Base-by-base conservation (phyloP, 2,797 vertebrate genomes). In the Mastacembelus armatus region DNA sequence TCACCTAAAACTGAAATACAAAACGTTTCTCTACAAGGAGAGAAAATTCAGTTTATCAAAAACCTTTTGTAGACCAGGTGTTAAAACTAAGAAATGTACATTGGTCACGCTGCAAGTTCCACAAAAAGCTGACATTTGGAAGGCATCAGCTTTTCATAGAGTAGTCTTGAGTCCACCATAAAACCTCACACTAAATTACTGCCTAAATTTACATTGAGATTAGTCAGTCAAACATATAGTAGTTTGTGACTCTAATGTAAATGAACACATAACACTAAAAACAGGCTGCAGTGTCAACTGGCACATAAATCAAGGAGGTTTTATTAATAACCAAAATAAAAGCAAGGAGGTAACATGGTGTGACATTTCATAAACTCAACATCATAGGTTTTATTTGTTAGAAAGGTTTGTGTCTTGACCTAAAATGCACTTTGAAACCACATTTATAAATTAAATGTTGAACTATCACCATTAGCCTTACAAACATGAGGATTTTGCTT, bases 381-480 rank as follows among this genome's bases (percentile, higher is more conserved):
- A 3, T 50, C 49, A 26, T 4, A 44, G n/a, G 18, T 10, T 0
- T 57, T 55, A 39, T 24, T 11, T 60, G 36, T 27, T 16, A 61
- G 11, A 44, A 7, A 29, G 21, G 43, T 29, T 40, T 19, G 2
- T 42, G 43, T 45, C 29, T 51, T 38, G 50, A 42, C 42, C 60
- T 24, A 45, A 40, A 70, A 38, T 54, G 15, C 27, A 39, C 39
- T n/a, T 40, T 18, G 43, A 12, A 56, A 26, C 1, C 33, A 61
- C 55, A 55, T 45, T 52, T 52, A 39, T 44, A 32, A 36, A 51
- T n/a, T n/a, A n/a, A 59, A 19, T 26, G 43, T 50, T 49, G 38
- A 63, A 66, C 21, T 10, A 27, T 57, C 55, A 51, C 29, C 43
- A 48, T 66, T 60, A 67, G 38, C 51, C 64, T 42, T 47, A n/a